These are phyloP conservation scores for Apus apus DNA, from an alignment of 2,113 vertebrate species.

Conservation along the genomic window DNA sequence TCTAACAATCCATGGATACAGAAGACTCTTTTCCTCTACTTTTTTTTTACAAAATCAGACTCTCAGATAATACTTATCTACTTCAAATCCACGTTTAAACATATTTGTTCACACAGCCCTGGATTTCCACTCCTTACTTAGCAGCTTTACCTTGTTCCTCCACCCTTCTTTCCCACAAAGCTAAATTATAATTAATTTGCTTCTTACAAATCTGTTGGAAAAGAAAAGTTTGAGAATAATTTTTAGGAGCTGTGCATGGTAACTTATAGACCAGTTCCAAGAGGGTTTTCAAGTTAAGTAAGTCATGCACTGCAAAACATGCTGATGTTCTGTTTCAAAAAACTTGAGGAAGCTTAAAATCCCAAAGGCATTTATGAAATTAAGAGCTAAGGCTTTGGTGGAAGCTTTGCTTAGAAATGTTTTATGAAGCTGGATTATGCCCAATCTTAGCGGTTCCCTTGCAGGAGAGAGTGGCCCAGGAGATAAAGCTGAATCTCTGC, in stretches of 20 bases:
- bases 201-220: background rate
- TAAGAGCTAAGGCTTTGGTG: background rate
- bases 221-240: background rate
- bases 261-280: background rate
- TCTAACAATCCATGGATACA: background rate
- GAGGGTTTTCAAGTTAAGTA: background rate
- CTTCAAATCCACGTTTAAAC: background rate
- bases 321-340: background rate
- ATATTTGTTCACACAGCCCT: background rate
- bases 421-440: background rate
- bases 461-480: background rate
- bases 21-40: background rate
- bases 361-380: background rate
- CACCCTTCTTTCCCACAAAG: background rate
- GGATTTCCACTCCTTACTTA: background rate
- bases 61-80: background rate
- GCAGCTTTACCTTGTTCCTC: background rate
- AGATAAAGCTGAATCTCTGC: background rate
- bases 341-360: background rate
- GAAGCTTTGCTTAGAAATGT: background rate
- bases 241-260: background rate
- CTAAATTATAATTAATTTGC: background rate
- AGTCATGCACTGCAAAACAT: background rate
- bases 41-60: background rate
- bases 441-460: background rate